Base-by-base conservation (phyloP, 2,797 vertebrate species). In the Sebastes itinus region DNA sequence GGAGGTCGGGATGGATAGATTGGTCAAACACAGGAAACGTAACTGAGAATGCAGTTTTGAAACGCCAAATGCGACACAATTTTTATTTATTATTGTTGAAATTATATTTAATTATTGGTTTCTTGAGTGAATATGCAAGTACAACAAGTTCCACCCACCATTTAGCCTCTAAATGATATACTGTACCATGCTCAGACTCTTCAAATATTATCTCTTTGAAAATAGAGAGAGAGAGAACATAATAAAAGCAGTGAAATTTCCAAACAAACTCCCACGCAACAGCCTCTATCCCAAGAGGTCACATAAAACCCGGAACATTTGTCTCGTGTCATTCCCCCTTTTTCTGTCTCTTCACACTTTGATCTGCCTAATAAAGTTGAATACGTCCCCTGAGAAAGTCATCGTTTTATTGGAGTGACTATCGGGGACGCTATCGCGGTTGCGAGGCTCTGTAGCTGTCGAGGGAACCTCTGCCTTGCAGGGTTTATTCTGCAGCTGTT, bases 401-500 rank as follows among this genome's bases (percentile, higher is more conserved):
- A 11, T 13, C 0, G 27, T 73, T 79, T 80, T 63, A 68, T 58
- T 23, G 22, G 7, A 22, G 25, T 7, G 60, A 58, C 56, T 30
- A 5, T 61, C 14, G 59, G 33, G 42, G 60, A 64, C 30, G 1
- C 14, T 4, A 14, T 9, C 54, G 52, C 18, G 38, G 66, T 25
- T 52, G 65, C 27, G 14, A 35, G 49, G 25, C 42, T 68, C 70
- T 46, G 65, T 1, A 10, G 35, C 71, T 46, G 59, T 62, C 22
- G 11, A 25, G 78, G 81, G 74, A 87, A 66, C 35, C 28, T 20
- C 77, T 27, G 33, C 80, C 71, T 66, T 18, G 23, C 35, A 62
- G 72, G 74, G 68, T 84, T 86, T 80, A 66, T 70, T 75, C 38
- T 63, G 32, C 67, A 83, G 84, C 77, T 76, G 69, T 74, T 69